phyloP scores from a whole-genome alignment of 2,113 vertebrate genomes.

The Anser brachyrhynchus region DNA sequence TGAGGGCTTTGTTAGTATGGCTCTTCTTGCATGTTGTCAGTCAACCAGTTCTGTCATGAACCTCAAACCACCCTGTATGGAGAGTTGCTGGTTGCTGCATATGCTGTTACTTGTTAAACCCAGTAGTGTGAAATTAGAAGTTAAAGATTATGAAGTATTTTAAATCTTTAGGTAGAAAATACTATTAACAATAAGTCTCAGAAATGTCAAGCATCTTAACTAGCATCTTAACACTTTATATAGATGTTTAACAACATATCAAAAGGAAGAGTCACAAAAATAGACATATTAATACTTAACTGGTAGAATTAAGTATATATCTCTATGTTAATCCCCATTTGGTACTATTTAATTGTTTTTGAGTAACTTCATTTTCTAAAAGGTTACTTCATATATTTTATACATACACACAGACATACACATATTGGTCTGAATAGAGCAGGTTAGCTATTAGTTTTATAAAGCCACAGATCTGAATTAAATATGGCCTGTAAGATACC shows the following conservation, averaged over 20 bases:
- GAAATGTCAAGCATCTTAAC: not conserved
- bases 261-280: not conserved
- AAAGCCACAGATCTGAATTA: not conserved
- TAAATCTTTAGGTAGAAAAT: not conserved
- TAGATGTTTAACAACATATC: not conserved
- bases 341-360: not conserved
- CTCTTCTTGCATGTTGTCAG: not conserved
- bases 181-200: not conserved
- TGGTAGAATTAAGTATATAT: not conserved
- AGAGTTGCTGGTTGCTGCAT: not conserved
- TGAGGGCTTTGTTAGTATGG: not conserved
- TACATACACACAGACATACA: not conserved
- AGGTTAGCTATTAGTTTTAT: not conserved
- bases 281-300: not conserved
- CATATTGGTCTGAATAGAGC: not conserved
- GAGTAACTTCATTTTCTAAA: not conserved
- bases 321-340: not conserved
- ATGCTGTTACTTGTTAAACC: not conserved
- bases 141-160: not conserved
- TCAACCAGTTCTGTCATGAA: not conserved
- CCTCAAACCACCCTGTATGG: not conserved
- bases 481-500: not conserved
- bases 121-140: not conserved
- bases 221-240: not conserved
- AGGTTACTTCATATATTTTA: not conserved